These are phyloP conservation scores for Hippasteria phrygiana DNA, from an alignment of 53 echinoderm and acorn worm species.

Conservation along the genomic window DNA sequence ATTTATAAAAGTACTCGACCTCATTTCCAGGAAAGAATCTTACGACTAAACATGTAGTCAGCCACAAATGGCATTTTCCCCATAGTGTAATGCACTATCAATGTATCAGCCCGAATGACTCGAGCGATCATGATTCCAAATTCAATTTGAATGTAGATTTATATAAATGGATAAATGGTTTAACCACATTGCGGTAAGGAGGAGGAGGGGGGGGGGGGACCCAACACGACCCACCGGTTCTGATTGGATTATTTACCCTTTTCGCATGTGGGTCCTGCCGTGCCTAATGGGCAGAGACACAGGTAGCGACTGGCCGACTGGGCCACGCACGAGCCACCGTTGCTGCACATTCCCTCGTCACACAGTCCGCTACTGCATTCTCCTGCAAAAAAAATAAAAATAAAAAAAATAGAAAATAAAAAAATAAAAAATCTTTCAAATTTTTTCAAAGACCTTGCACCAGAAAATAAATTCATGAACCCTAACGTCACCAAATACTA, in stretches of 20 bases:
- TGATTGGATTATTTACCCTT: slow-evolving; percentile 74
- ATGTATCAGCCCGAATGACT: slow-evolving; percentile 13
- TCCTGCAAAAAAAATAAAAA: slow-evolving; percentile 60
- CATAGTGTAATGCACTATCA: slow-evolving; percentile 33
- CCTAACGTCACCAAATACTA: no score
- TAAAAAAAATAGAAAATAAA: no score
- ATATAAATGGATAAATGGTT: slow-evolving; percentile 34
- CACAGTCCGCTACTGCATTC: slow-evolving; percentile 95
- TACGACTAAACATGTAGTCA: not conserved
- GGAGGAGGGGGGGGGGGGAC: not conserved
- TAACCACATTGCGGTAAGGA: not conserved
- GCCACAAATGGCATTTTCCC: no score
- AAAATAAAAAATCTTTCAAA: not conserved
- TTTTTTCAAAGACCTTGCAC: not conserved
- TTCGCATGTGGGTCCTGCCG: slow-evolving; percentile 82
- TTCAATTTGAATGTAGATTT: slow-evolving; percentile 34
- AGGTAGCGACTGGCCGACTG: slow-evolving; percentile 89
- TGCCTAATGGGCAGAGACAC: slow-evolving; percentile 95
- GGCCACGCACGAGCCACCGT: slow-evolving; percentile 89
- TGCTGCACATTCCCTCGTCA: slow-evolving; percentile 79
- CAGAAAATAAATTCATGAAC: no score
- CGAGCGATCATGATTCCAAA: slow-evolving; percentile 12
- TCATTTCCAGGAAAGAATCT: not conserved
- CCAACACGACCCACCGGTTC: not conserved
- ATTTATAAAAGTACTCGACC: no score